Percentiles rank a stretch among this genome's conserved stretches.
Conservation (phyloP, 92 coral and sea anemone species). For the Actinernus sp. region DNA sequence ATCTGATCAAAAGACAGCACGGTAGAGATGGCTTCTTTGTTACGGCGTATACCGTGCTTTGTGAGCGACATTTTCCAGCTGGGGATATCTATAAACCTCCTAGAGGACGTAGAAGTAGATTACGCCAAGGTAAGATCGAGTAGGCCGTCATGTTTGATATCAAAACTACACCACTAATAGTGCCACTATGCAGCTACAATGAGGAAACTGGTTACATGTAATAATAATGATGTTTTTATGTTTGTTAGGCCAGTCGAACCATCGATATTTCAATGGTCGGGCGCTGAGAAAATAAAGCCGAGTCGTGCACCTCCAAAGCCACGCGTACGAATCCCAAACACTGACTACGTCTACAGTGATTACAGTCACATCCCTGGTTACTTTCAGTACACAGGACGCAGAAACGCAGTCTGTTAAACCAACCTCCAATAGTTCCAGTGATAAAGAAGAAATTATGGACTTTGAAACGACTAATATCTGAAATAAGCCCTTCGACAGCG, state of each 20-base stretch:
- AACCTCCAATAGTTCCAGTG: too few relatives aligned
- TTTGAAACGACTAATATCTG: too few relatives aligned
- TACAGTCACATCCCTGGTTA: too few relatives aligned
- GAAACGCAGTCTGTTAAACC: too few relatives aligned
- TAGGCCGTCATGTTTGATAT: too few relatives aligned
- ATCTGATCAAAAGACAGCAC: slow-evolving; percentile 48
- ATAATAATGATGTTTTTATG: not conserved
- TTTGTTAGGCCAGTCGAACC: slow-evolving; percentile 21
- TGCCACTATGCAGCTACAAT: too few relatives aligned
- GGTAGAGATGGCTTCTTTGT: slow-evolving; percentile 60
- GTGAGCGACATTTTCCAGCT: slow-evolving; percentile 37
- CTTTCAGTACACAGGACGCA: too few relatives aligned
- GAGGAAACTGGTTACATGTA: not conserved
- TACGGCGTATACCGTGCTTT: slow-evolving; percentile 45
- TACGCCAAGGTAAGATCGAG: not conserved
- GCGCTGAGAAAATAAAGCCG: not conserved
- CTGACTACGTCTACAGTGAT: too few relatives aligned
- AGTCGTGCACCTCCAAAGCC: slow-evolving; percentile 7
- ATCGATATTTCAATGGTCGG: slow-evolving; percentile 26
- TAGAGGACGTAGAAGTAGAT: slow-evolving; percentile 5
- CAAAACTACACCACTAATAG: too few relatives aligned
- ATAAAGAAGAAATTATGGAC: too few relatives aligned
- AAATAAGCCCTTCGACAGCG: too few relatives aligned
- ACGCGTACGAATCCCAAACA: too few relatives aligned
- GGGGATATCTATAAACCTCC: slow-evolving; percentile 30